A percentile compares a stretch with the other conserved stretches of the same genome.
Evolutionary conservation across 2,113 vertebrate species (phyloP).

Genomic region (Phyllostomus discolor): DNA sequence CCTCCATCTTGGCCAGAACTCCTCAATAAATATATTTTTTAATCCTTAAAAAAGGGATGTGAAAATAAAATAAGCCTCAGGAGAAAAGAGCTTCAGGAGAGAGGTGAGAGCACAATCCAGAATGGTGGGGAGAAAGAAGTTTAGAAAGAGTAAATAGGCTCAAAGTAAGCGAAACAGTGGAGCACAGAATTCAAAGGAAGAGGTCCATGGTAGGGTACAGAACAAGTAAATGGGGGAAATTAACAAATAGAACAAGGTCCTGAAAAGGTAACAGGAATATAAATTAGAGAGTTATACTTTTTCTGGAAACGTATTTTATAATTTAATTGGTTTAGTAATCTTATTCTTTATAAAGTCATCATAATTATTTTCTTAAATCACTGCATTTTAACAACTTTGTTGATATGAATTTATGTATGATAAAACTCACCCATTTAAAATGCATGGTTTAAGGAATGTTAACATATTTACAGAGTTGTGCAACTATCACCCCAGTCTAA

Average conservation of each 20-base stretch:
- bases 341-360: not conserved
- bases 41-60: not conserved
- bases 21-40: too few species aligned
- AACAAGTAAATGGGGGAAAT: not conserved
- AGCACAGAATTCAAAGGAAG: not conserved
- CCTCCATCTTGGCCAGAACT: too few species aligned
- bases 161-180: not conserved
- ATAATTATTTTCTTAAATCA: constrained; percentile 6
- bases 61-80: not conserved
- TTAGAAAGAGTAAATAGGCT: not conserved
- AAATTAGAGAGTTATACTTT: not conserved
- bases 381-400: not conserved
- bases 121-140: not conserved
- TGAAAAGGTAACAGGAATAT: not conserved
- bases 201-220: not conserved
- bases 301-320: not conserved
- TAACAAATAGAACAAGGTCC: not conserved
- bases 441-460: not conserved
- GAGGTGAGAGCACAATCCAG: not conserved
- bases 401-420: not conserved
- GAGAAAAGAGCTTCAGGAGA: not conserved
- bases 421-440: not conserved
- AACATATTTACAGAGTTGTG: not conserved
- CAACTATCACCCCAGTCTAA: constrained; percentile 1
- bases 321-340: not conserved